Evolutionary conservation across 1,140 invertebrate species (phyloP).

Genomic region (Trichonephila inaurata): DNA sequence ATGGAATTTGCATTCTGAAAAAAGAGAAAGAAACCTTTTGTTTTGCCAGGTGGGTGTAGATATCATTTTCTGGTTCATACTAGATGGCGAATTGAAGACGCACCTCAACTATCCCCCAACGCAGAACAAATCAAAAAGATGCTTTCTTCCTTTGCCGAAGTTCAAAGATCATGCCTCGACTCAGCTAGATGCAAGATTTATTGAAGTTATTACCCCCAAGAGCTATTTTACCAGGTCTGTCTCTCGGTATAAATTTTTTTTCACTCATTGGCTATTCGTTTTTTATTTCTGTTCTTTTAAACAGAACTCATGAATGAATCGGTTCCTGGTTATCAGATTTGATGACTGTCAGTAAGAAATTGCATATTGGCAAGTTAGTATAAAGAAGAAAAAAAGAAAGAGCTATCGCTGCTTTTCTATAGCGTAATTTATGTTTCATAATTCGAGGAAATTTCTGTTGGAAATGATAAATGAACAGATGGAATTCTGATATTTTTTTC

Average conservation of each 20-base stretch:
- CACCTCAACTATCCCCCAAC: neutral
- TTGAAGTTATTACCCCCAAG: constrained; percentile 1
- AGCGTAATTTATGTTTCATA: constrained; percentile 4
- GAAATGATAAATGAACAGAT: constrained; percentile 1
- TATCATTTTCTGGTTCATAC: neutral
- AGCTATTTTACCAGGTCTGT: neutral
- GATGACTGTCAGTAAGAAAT: neutral
- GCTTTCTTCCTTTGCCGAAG: neutral
- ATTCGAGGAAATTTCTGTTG: constrained; percentile 22
- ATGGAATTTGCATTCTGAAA: neutral
- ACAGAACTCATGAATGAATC: neutral
- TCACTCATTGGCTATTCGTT: neutral
- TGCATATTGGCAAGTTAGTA: constrained; percentile 1
- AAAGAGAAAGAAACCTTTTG: neutral
- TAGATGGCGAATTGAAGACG: neutral
- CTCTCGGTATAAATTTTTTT: neutral
- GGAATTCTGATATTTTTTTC: neutral
- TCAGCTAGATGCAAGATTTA: constrained; percentile 6
- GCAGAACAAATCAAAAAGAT: neutral
- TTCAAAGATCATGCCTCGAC: neutral
- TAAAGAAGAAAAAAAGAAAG: neutral
- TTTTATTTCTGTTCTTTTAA: too few species aligned
- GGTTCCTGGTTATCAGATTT: neutral
- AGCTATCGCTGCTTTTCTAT: neutral
- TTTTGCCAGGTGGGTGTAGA: neutral